Conservation (phyloP, 92 coral and sea anemone species). For the Bergia sp. region DNA sequence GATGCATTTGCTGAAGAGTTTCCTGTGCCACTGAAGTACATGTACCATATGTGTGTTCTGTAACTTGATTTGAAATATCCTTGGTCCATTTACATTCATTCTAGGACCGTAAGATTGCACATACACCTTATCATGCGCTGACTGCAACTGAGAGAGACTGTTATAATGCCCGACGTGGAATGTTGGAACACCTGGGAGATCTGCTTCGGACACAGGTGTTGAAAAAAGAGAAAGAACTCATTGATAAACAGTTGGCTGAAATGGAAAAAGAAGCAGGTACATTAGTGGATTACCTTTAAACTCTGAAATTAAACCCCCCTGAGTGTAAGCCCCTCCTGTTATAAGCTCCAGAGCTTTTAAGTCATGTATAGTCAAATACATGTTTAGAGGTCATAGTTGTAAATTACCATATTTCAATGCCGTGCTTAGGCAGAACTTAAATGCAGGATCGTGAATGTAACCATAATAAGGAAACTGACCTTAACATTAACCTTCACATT, state of each 20-base stretch:
- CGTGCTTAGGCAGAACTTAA: too few species aligned
- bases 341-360: background rate
- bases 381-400: too few species aligned
- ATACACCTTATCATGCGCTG: conserved; percentile 98
- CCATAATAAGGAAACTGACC: too few species aligned
- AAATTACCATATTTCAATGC: too few species aligned
- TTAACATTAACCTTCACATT: too few species aligned
- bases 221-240: conserved; percentile 91
- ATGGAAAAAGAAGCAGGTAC: conserved; percentile 59
- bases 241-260: conserved; percentile 84
- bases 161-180: conserved; percentile 89
- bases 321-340: background rate
- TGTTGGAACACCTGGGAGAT: conserved; percentile 97
- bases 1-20: background rate
- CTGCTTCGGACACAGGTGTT: conserved; percentile 91
- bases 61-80: background rate
- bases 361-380: too few species aligned
- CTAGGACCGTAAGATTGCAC: conserved; percentile 98
- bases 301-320: too few species aligned
- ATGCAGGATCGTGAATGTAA: too few species aligned
- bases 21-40: background rate
- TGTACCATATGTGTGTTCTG: background rate
- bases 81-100: background rate
- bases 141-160: conserved; percentile 86
- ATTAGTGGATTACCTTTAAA: background rate